phyloP scores from a whole-genome alignment of 2,797 vertebrate species.

The Leptoclinus maculatus region DNA sequence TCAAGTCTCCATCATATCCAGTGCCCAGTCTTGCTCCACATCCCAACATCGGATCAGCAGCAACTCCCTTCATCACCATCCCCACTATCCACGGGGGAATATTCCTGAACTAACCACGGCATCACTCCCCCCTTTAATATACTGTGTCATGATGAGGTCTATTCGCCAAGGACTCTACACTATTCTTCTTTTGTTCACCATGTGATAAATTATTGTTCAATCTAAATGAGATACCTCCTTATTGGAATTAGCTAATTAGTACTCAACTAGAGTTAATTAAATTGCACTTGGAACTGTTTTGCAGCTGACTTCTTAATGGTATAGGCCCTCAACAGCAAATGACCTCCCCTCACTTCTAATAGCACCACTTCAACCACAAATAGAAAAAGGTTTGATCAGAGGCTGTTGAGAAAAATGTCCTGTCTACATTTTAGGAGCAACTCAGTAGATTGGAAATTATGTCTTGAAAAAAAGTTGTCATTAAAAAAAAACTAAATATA shows the following conservation, averaged over 20 bases:
- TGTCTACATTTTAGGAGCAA: background rate
- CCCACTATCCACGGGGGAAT: background rate
- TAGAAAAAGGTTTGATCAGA: background rate
- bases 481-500: background rate
- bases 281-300: constrained; percentile 29
- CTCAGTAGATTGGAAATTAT: background rate
- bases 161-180: background rate
- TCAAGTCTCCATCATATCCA: background rate
- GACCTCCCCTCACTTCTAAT: constrained; percentile 1
- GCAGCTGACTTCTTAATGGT: constrained; percentile 18
- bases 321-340: constrained; percentile 8
- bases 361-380: background rate
- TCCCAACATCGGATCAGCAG: background rate
- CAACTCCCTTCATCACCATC: background rate
- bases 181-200: background rate
- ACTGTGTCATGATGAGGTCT: background rate
- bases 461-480: background rate
- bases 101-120: background rate
- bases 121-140: background rate
- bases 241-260: constrained; percentile 12
- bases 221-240: background rate
- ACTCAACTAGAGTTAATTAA: constrained; percentile 19
- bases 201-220: background rate
- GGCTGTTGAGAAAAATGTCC: background rate
- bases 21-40: background rate